Base-by-base conservation (phyloP, 2,888 invertebrate species). In the Heliconius ismenius region DNA sequence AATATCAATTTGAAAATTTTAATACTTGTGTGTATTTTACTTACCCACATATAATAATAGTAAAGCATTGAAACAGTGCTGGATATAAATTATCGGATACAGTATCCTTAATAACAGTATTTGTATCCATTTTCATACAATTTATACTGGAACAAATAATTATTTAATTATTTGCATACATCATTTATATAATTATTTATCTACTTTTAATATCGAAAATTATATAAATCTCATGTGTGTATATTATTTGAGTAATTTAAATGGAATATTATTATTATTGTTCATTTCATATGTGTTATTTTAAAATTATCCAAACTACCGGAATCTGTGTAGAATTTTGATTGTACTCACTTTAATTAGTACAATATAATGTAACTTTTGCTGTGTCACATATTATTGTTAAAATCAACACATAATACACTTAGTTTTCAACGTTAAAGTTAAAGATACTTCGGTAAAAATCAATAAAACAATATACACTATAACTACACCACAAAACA, bases 11-110 rank as follows among this genome's bases (percentile, higher is more conserved):
- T 9, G 54, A 4, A 60, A 62, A 24, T 13, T 24, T 26, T 0
- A 4, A 60, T 24, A 60, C 10, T 4, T 60, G 24, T 58, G 24
- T 28, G 36, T 28, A 26, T 26, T 18, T 15, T 32, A 76, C 96
- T 95, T 94, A 98, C 98, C 98, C 98, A 88, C 97, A 97, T 83
- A 98, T 92, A 85, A 98, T 98, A 74, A 98, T 97, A 65, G 96
- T 97, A 91, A 99, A 99, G 89, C 98, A 98, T 94, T 98, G 97
- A 81, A 98, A 95, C 79, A 99, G 91, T 15, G 98, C 98, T 79
- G 98, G 98, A 92, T 98, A 98, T 54, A 99, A 95, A 86, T 98
- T 97, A 84, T 98, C 97, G 85, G 97, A 95, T 39, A 92, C 87
- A 39, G 89, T 84, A 84, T 90, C 90, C 79, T 83, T 85, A 60